Evolutionary conservation across 1,140 invertebrate species (phyloP).

Genomic region (Orius insidiosus): DNA sequence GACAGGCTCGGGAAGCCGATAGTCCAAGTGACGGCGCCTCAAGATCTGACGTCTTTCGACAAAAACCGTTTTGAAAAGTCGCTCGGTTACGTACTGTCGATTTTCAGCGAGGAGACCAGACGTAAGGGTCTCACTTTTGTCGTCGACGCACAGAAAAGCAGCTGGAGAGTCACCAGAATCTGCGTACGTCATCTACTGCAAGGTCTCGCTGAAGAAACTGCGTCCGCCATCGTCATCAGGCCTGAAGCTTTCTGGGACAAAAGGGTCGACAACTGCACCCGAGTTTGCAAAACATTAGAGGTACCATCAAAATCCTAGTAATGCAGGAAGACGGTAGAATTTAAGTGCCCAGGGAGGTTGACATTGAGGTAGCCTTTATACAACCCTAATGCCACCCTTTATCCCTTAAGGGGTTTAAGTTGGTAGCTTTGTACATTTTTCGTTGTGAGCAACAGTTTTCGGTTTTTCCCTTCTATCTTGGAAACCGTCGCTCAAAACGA

Average conservation of each 20-base stretch:
- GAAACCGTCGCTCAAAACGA: no score
- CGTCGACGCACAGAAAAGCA: conserved; percentile 42
- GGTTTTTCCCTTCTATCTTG: no score
- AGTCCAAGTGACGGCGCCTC: conserved; percentile 39
- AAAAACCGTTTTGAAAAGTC: conserved; percentile 12
- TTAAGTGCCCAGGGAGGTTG: no score
- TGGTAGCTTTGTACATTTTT: no score
- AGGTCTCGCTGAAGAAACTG: conserved; percentile 24
- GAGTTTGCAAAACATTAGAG: background rate
- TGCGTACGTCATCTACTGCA: conserved; percentile 37
- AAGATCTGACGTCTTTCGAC: conserved; percentile 28
- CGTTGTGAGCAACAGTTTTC: no score
- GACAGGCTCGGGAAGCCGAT: conserved; percentile 44
- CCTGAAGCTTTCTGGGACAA: conserved; percentile 59
- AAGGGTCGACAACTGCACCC: conserved; percentile 46
- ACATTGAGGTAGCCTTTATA: no score
- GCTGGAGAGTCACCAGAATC: conserved; percentile 41
- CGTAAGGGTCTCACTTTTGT: conserved; percentile 38
- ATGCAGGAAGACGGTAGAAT: no score
- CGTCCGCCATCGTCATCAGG: conserved; percentile 40
- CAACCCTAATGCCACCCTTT: no score
- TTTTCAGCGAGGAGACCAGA: conserved; percentile 36
- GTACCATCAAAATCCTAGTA: no score
- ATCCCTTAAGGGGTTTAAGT: no score
- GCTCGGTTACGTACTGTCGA: conserved; percentile 34